phyloP scores from a whole-genome alignment of 2,888 invertebrate species.

The Molorchus minor region DNA sequence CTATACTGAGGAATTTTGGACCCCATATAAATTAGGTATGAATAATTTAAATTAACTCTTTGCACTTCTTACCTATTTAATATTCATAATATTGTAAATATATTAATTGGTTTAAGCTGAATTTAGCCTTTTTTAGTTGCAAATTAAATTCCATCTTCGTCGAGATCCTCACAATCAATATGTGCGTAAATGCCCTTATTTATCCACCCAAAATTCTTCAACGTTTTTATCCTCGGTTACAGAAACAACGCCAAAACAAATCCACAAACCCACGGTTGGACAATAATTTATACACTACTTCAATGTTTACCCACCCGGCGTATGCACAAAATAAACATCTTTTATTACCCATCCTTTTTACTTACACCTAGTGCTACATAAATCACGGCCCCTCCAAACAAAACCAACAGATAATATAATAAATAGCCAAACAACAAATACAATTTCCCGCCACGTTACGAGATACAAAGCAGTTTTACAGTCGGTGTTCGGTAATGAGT shows the following conservation, averaged over 20 bases:
- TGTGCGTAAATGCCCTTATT: too few relatives aligned
- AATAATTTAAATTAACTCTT: neutral
- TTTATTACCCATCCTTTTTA: slow-evolving; percentile 46
- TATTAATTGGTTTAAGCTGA: too few relatives aligned
- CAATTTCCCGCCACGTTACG: slow-evolving; percentile 63
- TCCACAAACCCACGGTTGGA: neutral
- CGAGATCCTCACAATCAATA: too few relatives aligned
- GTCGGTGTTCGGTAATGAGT: slow-evolving; percentile 56
- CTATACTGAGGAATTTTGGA: too few relatives aligned
- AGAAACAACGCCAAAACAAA: slow-evolving; percentile 1
- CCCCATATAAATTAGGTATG: too few relatives aligned
- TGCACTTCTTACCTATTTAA: neutral
- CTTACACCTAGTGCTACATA: slow-evolving; percentile 42
- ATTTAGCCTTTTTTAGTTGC: too few relatives aligned
- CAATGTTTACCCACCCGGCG: slow-evolving; percentile 42
- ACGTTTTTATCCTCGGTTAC: neutral
- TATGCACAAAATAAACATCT: slow-evolving; percentile 47
- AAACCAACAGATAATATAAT: slow-evolving; percentile 60
- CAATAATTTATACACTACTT: slow-evolving; percentile 20
- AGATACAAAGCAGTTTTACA: slow-evolving; percentile 57
- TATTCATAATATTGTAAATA: neutral
- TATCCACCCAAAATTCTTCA: too few relatives aligned
- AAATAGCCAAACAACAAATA: slow-evolving; percentile 61
- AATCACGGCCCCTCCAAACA: slow-evolving; percentile 55
- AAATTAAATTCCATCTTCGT: too few relatives aligned